Conservation (phyloP, 2,888 invertebrate species). For the Drosophila multiciliata region DNA sequence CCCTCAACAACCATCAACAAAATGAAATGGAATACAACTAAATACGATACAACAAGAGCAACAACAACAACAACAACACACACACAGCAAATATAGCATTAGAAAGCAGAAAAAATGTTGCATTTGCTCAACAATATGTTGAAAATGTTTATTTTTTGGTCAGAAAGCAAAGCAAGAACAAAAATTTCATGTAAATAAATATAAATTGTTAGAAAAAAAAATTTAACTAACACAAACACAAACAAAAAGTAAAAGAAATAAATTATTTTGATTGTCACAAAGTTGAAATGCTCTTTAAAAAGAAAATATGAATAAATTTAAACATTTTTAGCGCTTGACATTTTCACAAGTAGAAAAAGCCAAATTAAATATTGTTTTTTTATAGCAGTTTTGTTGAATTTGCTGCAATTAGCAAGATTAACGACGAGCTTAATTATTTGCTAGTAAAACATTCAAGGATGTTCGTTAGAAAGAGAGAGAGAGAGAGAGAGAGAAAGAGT, state of each 20-base stretch:
- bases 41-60: neutral
- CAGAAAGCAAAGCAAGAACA: constrained; percentile 29
- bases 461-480: neutral
- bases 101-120: constrained; percentile 22
- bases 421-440: neutral
- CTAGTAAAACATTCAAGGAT: neutral
- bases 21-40: constrained; percentile 27
- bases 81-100: neutral
- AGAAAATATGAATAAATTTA: neutral
- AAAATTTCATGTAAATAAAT: constrained; percentile 43
- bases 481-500: too few species aligned
- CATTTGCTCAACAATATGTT: constrained; percentile 58
- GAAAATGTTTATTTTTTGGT: constrained; percentile 42
- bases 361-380: neutral
- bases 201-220: constrained; percentile 18
- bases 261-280: neutral
- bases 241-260: neutral
- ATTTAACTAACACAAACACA: constrained; percentile 11
- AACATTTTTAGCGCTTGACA: neutral
- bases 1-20: neutral
- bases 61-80: constrained; percentile 4
- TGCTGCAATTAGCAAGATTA: neutral
- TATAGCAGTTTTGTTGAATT: neutral
- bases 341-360: neutral
- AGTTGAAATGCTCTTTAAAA: neutral